A percentile compares a stretch with the other conserved stretches of the same genome.
These are phyloP conservation scores for Neostethus bicornis DNA, from an alignment of 2,797 vertebrate species.

Conservation along the genomic window DNA sequence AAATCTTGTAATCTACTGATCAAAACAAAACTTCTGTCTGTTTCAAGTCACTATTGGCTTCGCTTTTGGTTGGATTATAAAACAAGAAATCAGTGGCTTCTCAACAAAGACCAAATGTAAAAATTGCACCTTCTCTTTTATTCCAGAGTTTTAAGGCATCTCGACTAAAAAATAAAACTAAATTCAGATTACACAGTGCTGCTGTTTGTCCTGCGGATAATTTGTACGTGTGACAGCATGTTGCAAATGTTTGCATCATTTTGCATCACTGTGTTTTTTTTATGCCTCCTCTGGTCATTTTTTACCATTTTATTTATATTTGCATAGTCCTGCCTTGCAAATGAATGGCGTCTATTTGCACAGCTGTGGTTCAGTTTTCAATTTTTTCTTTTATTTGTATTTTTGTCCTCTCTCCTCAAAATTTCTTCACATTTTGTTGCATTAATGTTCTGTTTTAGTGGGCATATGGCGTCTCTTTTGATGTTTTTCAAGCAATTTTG, in stretches of 20 bases:
- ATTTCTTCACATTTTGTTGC: background rate
- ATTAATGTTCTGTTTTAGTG: too few relatives aligned
- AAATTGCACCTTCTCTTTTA: background rate
- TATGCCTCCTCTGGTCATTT: constrained; percentile 1
- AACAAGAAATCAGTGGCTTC: background rate
- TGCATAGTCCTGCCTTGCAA: background rate
- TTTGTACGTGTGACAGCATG: background rate
- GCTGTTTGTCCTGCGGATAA: background rate
- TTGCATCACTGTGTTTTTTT: background rate
- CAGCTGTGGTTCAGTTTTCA: background rate
- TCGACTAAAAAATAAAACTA: background rate
- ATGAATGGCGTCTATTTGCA: background rate
- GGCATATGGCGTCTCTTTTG: background rate
- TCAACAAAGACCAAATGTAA: background rate
- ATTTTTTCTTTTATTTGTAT: background rate
- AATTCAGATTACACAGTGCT: background rate
- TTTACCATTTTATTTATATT: background rate
- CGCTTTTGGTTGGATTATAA: constrained; percentile 8
- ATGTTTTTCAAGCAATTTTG: background rate
- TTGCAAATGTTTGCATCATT: constrained; percentile 19
- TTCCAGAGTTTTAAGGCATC: constrained; percentile 4
- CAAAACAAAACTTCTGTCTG: background rate
- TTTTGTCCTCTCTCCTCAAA: too few relatives aligned
- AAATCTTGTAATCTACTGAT: background rate
- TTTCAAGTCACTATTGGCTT: background rate